Percentiles rank a stretch among this genome's conserved stretches.
phyloP scores from a whole-genome alignment of 2,888 invertebrate genomes.

The Peribatodes rhomboidaria region DNA sequence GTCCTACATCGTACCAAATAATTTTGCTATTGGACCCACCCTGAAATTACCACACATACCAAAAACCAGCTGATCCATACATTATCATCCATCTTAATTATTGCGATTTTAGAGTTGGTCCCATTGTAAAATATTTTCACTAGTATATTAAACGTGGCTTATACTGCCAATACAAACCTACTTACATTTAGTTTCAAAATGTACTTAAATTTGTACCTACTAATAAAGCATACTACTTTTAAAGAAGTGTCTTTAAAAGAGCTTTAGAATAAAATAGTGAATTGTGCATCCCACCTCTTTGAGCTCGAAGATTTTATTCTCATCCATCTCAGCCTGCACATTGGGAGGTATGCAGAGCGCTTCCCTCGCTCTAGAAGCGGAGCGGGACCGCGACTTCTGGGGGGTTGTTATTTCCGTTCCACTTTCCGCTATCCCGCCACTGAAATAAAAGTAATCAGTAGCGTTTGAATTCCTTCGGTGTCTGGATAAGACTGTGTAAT shows the following conservation, averaged over 20 bases:
- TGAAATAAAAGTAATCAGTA: slow-evolving; percentile 54
- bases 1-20: too few species aligned
- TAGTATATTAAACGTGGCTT: too few species aligned
- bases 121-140: too few species aligned
- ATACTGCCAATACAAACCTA: too few species aligned
- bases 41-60: too few species aligned
- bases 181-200: neutral
- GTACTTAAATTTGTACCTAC: too few species aligned
- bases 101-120: too few species aligned
- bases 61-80: too few species aligned
- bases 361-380: slow-evolving; percentile 74
- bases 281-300: slow-evolving; percentile 81
- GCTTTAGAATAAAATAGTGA: neutral
- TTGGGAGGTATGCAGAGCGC: slow-evolving; percentile 77
- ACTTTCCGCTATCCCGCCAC: slow-evolving; percentile 67
- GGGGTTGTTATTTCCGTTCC: slow-evolving; percentile 63
- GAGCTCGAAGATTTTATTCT: slow-evolving; percentile 87
- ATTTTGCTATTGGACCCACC: too few species aligned
- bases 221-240: too few species aligned
- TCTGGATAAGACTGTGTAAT: slow-evolving; percentile 18
- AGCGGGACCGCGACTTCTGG: slow-evolving; percentile 67
- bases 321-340: slow-evolving; percentile 86
- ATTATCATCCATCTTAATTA: too few species aligned
- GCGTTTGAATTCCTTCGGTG: slow-evolving; percentile 42
- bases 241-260: neutral